Percentiles rank a stretch among this genome's conserved stretches.
Evolutionary conservation across 2,113 vertebrate species (phyloP).

Genomic region (Pterocles gutturalis): DNA sequence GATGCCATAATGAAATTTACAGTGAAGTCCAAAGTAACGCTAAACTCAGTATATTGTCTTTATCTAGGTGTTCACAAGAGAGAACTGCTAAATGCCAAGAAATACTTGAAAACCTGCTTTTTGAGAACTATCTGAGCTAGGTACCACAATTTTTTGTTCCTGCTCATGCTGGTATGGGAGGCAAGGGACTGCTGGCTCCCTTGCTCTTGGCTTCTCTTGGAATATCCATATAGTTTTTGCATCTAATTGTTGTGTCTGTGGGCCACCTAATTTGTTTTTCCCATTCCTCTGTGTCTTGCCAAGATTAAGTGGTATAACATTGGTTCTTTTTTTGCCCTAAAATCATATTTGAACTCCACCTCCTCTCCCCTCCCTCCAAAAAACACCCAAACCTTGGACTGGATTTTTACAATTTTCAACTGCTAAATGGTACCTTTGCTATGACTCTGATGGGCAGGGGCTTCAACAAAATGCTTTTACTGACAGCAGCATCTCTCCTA

Average conservation of each 20-base stretch:
- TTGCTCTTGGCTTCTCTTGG: background rate
- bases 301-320: background rate
- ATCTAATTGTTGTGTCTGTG: background rate
- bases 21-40: background rate
- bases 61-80: background rate
- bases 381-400: background rate
- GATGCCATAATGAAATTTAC: background rate
- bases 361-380: rapidly evolving
- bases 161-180: background rate
- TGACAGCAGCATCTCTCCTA: background rate
- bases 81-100: background rate
- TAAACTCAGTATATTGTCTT: background rate
- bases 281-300: background rate
- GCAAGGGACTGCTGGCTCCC: background rate
- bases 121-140: background rate
- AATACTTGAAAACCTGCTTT: background rate
- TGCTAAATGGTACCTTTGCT: background rate
- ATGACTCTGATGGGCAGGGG: background rate
- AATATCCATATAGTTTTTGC: background rate
- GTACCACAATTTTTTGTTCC: background rate
- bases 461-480: background rate
- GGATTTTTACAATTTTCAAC: background rate
- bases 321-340: background rate
- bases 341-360: background rate
- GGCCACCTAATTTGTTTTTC: background rate